These are phyloP conservation scores for Tribolium castaneum DNA, from an alignment of 1,140 invertebrate genomes.

Conservation along the genomic window DNA sequence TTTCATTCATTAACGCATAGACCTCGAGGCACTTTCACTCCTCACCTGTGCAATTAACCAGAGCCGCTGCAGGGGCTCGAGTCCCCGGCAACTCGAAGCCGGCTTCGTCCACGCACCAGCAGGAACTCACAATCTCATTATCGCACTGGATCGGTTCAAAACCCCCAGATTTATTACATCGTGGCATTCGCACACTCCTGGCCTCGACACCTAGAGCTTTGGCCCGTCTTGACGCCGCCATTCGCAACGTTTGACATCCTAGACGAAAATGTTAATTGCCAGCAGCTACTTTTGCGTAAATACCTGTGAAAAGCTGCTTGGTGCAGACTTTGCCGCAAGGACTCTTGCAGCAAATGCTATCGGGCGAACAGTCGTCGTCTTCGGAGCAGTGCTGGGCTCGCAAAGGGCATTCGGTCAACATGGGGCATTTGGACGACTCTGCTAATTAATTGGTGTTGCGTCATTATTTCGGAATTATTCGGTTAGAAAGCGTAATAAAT, in stretches of 20 bases:
- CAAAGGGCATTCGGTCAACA: conserved; percentile 62
- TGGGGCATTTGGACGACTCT: conserved; percentile 57
- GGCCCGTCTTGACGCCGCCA: conserved; percentile 72
- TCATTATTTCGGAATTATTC: neutral
- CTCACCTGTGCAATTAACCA: conserved; percentile 78
- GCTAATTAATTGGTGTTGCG: neutral
- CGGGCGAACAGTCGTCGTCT: conserved; percentile 62
- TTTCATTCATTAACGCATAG: neutral
- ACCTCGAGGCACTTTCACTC: neutral
- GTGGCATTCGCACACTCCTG: conserved; percentile 71
- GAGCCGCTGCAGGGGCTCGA: conserved; percentile 70
- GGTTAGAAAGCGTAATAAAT: neutral
- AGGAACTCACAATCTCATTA: conserved; percentile 72
- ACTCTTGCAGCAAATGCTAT: conserved; percentile 63
- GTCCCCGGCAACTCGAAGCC: conserved; percentile 84
- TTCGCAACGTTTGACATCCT: conserved; percentile 76
- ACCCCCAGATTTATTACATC: conserved; percentile 76
- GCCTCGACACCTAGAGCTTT: conserved; percentile 69
- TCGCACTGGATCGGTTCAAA: conserved; percentile 84
- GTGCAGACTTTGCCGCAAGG: conserved; percentile 64
- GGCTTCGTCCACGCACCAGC: conserved; percentile 84
- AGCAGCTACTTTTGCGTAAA: too few species aligned
- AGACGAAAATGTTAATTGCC: conserved; percentile 37
- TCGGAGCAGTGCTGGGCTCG: conserved; percentile 60
- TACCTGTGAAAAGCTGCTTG: conserved; percentile 63